Conservation (phyloP, 2,888 invertebrate species). For the Neoascia interrupta region DNA sequence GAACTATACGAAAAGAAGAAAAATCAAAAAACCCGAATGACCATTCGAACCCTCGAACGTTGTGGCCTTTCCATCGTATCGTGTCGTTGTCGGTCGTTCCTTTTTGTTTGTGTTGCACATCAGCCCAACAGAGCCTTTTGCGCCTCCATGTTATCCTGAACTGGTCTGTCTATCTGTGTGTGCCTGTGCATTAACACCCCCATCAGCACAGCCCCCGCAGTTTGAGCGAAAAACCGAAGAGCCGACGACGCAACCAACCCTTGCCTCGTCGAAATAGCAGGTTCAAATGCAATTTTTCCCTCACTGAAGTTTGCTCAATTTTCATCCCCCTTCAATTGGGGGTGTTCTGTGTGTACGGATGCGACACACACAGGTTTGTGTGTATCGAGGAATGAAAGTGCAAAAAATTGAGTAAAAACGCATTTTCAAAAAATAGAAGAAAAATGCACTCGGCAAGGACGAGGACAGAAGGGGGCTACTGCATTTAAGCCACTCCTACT, state of each 20-base stretch:
- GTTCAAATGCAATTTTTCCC: constrained; percentile 60
- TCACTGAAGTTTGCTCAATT: constrained; percentile 36
- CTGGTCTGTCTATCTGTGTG: constrained; percentile 16
- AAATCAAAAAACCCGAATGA: constrained; percentile 35
- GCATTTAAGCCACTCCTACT: constrained; percentile 68
- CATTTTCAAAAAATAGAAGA: constrained; percentile 48
- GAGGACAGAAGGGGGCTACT: constrained; percentile 15
- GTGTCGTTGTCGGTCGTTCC: constrained; percentile 27
- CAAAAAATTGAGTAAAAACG: constrained; percentile 63
- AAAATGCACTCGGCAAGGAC: neutral
- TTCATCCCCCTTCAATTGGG: constrained; percentile 46
- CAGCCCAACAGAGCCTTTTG: constrained; percentile 52
- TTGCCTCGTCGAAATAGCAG: constrained; percentile 8
- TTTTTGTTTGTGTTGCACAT: constrained; percentile 42
- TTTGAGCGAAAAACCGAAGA: neutral
- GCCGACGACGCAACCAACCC: constrained; percentile 38
- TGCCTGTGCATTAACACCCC: constrained; percentile 51
- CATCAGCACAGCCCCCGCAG: constrained; percentile 12
- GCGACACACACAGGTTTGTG: constrained; percentile 25
- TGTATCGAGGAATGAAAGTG: constrained; percentile 43
- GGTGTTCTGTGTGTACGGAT: constrained; percentile 38
- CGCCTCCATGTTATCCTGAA: constrained; percentile 32
- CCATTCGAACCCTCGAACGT: constrained; percentile 55
- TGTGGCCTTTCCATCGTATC: constrained; percentile 49
- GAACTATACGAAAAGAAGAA: constrained; percentile 8